Percentiles rank a stretch among this genome's conserved stretches.
These are phyloP conservation scores for Drosophila auraria DNA, from an alignment of 1,140 invertebrate genomes.

Conservation along the genomic window DNA sequence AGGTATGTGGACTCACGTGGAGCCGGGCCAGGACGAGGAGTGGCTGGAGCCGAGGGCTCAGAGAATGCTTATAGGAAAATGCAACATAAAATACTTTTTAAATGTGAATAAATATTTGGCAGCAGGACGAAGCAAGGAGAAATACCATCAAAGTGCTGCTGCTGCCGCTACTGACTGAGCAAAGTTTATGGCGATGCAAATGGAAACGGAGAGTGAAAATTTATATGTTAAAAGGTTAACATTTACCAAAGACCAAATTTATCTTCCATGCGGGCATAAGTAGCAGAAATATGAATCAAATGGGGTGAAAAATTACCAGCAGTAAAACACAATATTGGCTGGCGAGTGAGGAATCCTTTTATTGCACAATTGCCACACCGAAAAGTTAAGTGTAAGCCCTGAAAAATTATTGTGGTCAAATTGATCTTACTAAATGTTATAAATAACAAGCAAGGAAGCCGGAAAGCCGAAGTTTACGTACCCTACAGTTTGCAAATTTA, in stretches of 20 bases:
- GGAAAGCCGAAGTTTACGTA: too few relatives aligned
- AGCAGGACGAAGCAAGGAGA: conserved; percentile 9
- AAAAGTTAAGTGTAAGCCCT: not conserved
- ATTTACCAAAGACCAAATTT: conserved; percentile 25
- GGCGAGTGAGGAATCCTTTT: not conserved
- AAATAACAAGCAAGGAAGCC: not conserved
- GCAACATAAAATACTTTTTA: conserved; percentile 81
- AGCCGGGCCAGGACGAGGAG: not conserved
- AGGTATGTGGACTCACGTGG: conserved; percentile 50
- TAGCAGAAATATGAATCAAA: conserved; percentile 17
- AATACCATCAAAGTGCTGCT: conserved; percentile 38
- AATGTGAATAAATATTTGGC: conserved; percentile 78
- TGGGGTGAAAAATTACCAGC: conserved; percentile 27
- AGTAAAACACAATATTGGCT: conserved; percentile 11
- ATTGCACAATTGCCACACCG: not conserved
- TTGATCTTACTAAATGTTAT: not conserved
- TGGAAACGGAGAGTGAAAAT: conserved; percentile 50
- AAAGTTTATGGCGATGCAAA: conserved; percentile 30
- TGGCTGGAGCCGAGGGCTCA: conserved; percentile 3
- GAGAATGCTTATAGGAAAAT: conserved; percentile 71
- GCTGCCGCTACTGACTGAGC: not conserved
- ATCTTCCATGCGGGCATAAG: conserved; percentile 2
- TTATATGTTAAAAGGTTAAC: conserved; percentile 45
- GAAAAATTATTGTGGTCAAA: not conserved
- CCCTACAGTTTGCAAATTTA: too few relatives aligned